Base-by-base conservation (phyloP, 2,113 vertebrate genomes). In the Garra rufa region DNA sequence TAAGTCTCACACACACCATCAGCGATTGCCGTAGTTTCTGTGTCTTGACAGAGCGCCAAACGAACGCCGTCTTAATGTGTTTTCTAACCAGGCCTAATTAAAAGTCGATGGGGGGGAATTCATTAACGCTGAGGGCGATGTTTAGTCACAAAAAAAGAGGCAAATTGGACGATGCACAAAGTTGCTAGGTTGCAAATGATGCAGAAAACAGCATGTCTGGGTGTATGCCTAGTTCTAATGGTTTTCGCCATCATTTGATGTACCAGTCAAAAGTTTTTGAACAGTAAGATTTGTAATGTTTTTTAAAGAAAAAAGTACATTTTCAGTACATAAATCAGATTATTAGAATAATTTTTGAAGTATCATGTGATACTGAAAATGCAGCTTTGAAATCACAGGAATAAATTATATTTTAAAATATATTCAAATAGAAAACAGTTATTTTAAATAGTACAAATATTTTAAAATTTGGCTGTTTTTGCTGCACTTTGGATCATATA, bases 61-160 rank as follows among this genome's bases (percentile, higher is more conserved):
- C 34, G 1, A 41, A 50, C 0, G 19, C 21, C 3, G 17, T 19
- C 50, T 1, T 55, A 55, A 55, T 21, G 50, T 21, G 19, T 77
- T 77, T 41, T 77, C 6, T 76, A 41, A 57, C 17, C 19, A 24
- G 75, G 50, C 52, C 50, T 57, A 38, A 76, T 76, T 76, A 9
- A 76, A 77, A n/a, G 50, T 76, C 69, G 14, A 71, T 44, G 38
- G 69, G 38, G 38, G 19, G 21, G 30, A 44, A 24, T 70, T 38
- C 19, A 41, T 65, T 65, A 17, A 69, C 30, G 19, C 3, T 21
- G 65, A 41, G 10, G 34, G 9, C 0, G 14, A 41, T 8, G 11
- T 44, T 26, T 24, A 71, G 21, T 24, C 9, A 21, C 17, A n/a
- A 38, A 69, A 10, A 69, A 69, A 43, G 10, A 4, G 21, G 1